These are phyloP conservation scores for Clinocottus analis DNA, from an alignment of 2,113 vertebrate species.

Conservation along the genomic window DNA sequence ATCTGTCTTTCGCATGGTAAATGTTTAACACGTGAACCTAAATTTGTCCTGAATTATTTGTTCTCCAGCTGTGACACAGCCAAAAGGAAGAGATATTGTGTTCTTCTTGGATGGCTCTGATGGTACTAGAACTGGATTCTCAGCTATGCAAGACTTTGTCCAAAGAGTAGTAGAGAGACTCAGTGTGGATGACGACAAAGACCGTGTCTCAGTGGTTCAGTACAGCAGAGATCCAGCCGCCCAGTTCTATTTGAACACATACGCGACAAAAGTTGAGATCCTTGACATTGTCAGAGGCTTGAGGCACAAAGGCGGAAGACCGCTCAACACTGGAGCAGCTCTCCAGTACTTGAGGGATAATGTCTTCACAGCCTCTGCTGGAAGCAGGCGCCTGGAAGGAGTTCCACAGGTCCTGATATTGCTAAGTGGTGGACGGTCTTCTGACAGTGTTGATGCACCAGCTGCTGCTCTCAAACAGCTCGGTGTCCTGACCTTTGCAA, in stretches of 20 bases:
- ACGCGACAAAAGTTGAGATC: constrained; percentile 16
- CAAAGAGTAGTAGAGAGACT: constrained; percentile 60
- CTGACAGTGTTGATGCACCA: constrained; percentile 57
- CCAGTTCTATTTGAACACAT: constrained; percentile 62
- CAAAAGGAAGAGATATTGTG: constrained; percentile 54
- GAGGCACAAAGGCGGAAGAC: constrained; percentile 54
- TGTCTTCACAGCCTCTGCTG: constrained; percentile 83
- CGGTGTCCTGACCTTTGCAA: constrained; percentile 46
- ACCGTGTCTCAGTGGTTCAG: constrained; percentile 56
- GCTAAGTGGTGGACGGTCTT: constrained; percentile 56
- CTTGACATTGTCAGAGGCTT: constrained; percentile 34
- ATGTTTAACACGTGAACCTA: background rate
- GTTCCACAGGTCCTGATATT: constrained; percentile 82
- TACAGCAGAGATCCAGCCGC: constrained; percentile 58
- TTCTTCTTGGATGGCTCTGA: constrained; percentile 78
- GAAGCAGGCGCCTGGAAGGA: constrained; percentile 84
- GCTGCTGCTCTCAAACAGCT: constrained; percentile 53
- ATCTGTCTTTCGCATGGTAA: background rate
- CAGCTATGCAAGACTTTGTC: constrained; percentile 59
- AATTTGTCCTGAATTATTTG: constrained; percentile 15
- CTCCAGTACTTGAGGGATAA: constrained; percentile 78
- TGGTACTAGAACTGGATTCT: constrained; percentile 37
- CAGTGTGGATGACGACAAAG: constrained; percentile 44
- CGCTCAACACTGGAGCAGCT: constrained; percentile 81
- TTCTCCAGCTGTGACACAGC: constrained; percentile 29